Conservation (phyloP, 2,888 invertebrate species). For the Lasioglossum malachurum region DNA sequence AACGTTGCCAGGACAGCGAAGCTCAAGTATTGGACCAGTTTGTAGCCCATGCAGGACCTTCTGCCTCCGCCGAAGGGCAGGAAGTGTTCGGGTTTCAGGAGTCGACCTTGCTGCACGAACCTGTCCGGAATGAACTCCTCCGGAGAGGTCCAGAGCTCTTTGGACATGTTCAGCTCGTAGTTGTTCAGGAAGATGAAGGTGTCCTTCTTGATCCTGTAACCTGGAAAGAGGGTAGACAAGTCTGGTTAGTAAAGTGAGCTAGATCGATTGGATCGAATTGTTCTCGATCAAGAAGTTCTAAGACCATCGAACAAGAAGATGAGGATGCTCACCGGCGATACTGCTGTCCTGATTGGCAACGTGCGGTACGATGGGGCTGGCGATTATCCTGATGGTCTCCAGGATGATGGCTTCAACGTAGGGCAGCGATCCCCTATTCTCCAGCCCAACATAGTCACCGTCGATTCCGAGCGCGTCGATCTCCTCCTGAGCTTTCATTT, state of each 20-base stretch:
- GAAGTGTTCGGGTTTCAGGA: conserved; percentile 88
- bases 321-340: conserved; percentile 86
- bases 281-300: neutral
- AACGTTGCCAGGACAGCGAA: conserved; percentile 86
- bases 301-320: neutral
- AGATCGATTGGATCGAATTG: neutral
- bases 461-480: conserved; percentile 82
- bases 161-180: conserved; percentile 88
- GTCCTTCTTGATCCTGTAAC: conserved; percentile 87
- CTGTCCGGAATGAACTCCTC: conserved; percentile 87
- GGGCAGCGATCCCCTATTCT: conserved; percentile 86
- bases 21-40: conserved; percentile 88
- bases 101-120: conserved; percentile 86
- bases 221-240: conserved; percentile 78
- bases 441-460: conserved; percentile 79
- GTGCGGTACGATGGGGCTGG: conserved; percentile 90
- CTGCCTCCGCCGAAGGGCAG: conserved; percentile 89
- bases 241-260: neutral
- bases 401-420: conserved; percentile 88
- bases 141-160: conserved; percentile 88
- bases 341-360: conserved; percentile 88
- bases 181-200: conserved; percentile 89
- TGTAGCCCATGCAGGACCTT: conserved; percentile 89
- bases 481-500: conserved; percentile 86
- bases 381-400: conserved; percentile 88